A percentile compares a stretch with the other conserved stretches of the same genome.
Evolutionary conservation across 2,888 invertebrate species (phyloP).

Genomic region (Megaustenia siamemsis): DNA sequence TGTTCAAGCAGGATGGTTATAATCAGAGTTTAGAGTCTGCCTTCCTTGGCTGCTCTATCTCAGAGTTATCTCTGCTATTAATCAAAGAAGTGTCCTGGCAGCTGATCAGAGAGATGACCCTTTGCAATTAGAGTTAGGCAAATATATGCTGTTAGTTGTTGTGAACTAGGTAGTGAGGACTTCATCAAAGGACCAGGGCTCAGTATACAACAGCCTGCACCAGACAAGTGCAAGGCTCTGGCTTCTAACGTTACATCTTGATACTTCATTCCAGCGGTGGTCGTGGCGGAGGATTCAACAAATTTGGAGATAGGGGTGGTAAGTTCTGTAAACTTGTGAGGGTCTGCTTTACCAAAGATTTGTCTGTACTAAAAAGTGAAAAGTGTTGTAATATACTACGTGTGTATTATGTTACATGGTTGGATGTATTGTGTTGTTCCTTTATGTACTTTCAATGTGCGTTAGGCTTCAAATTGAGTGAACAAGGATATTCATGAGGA

Average conservation of each 20-base stretch:
- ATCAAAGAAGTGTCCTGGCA: neutral
- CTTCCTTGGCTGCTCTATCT: neutral
- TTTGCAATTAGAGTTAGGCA: neutral
- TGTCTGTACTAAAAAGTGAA: neutral
- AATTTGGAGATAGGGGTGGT: conserved; percentile 75
- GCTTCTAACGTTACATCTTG: conserved; percentile 8
- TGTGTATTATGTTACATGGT: neutral
- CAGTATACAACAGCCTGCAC: conserved; percentile 36
- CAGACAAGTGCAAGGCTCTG: conserved; percentile 10
- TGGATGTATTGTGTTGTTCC: neutral
- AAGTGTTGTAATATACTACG: no score
- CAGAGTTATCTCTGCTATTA: no score
- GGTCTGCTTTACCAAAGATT: conserved; percentile 2
- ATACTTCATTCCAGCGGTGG: conserved; percentile 68
- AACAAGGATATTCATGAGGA: no score
- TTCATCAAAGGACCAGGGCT: conserved; percentile 7
- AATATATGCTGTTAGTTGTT: neutral
- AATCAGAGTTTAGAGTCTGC: neutral
- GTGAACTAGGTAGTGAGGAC: neutral
- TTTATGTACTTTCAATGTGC: neutral
- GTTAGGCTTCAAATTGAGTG: no score
- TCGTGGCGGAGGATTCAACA: conserved; percentile 76
- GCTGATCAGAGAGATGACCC: neutral
- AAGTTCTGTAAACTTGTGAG: conserved; percentile 64
- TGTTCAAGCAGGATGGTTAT: neutral